Percentiles rank a stretch among this genome's conserved stretches.
phyloP scores from a whole-genome alignment of 1,140 invertebrate genomes.

The Habropoda laboriosa region DNA sequence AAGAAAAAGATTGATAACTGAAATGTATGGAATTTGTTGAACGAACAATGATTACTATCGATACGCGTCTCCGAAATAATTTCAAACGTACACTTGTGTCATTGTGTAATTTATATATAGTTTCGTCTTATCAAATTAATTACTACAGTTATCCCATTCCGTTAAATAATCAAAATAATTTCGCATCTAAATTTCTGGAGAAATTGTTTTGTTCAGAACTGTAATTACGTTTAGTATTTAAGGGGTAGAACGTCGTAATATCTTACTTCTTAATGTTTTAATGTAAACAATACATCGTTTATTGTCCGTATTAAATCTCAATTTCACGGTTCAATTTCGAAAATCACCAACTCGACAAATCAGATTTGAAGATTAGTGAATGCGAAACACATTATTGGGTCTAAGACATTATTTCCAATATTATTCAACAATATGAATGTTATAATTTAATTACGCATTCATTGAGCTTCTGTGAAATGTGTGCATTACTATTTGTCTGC shows the following conservation, averaged over 20 bases:
- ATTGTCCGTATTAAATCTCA: background rate
- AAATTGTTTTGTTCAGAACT: background rate
- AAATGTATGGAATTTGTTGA: background rate
- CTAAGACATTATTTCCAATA: background rate
- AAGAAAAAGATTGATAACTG: background rate
- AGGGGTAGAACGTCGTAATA: background rate
- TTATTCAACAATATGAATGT: background rate
- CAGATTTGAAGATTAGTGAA: background rate
- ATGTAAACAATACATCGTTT: background rate
- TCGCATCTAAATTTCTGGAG: background rate
- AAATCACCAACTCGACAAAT: background rate
- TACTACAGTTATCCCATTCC: background rate
- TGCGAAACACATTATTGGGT: background rate
- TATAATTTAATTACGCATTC: background rate
- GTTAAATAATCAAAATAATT: background rate
- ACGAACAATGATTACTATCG: background rate
- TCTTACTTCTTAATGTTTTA: background rate
- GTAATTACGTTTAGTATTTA: background rate
- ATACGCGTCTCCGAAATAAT: background rate
- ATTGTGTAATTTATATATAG: background rate
- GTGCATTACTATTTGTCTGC: background rate
- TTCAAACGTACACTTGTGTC: background rate
- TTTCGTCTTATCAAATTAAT: constrained; percentile 1
- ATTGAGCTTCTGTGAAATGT: constrained; percentile 15
- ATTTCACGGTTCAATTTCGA: background rate